Percentiles rank a stretch among this genome's conserved stretches.
These are phyloP conservation scores for Gobius niger DNA, from an alignment of 2,113 vertebrate species.

Conservation along the genomic window DNA sequence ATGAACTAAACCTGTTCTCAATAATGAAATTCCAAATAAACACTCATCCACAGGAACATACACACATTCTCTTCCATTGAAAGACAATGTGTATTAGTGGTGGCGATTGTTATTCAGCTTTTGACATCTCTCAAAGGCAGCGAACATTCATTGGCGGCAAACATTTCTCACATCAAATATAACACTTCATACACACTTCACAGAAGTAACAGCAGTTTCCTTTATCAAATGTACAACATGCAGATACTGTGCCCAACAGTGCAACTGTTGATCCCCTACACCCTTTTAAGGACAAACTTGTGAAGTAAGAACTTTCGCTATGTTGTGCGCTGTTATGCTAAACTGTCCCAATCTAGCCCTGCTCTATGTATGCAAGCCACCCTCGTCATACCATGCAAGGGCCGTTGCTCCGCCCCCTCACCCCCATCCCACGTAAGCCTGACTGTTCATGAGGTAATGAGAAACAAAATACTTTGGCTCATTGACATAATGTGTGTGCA, in stretches of 20 bases:
- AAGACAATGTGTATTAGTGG: constrained; percentile 66
- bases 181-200: constrained; percentile 40
- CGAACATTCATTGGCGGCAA: constrained; percentile 54
- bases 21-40: constrained; percentile 1
- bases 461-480: constrained; percentile 25
- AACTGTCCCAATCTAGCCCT: constrained; percentile 8
- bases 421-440: constrained; percentile 59
- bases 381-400: constrained; percentile 53
- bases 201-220: constrained; percentile 23
- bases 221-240: constrained; percentile 36
- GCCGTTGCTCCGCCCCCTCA: constrained; percentile 42
- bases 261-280: constrained; percentile 16
- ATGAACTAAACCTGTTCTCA: neutral
- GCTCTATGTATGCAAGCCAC: constrained; percentile 43
- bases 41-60: constrained; percentile 6
- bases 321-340: neutral
- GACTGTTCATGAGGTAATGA: constrained; percentile 23
- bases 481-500: neutral
- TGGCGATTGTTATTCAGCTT: constrained; percentile 55
- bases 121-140: constrained; percentile 48
- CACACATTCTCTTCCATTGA: constrained; percentile 33
- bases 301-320: neutral
- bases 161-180: constrained; percentile 30
- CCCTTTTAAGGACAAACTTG: neutral
- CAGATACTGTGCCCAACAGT: constrained; percentile 19